These are phyloP conservation scores for Mastomys natalensis DNA, from an alignment of 2,113 vertebrate genomes.

Conservation along the genomic window DNA sequence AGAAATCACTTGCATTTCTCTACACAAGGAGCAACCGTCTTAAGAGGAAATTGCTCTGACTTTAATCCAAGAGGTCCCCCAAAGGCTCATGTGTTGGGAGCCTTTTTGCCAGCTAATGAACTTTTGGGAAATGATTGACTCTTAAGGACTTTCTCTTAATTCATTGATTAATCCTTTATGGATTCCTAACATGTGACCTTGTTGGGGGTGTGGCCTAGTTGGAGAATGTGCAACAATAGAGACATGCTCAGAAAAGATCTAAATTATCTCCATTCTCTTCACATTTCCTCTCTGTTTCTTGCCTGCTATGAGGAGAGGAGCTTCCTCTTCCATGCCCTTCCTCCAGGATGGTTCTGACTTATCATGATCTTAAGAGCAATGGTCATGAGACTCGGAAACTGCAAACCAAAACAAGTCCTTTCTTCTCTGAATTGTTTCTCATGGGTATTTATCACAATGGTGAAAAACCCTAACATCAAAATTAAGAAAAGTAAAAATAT, in stretches of 20 bases:
- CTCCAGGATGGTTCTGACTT: no score
- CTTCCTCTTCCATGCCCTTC: not conserved
- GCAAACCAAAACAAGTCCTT: not conserved
- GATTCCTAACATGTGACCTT: not conserved
- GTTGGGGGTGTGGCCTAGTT: not conserved
- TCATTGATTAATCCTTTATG: not conserved
- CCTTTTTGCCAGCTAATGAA: not conserved
- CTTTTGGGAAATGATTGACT: not conserved
- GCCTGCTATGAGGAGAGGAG: not conserved
- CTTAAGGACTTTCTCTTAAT: not conserved
- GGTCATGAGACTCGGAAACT: not conserved
- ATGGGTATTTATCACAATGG: not conserved
- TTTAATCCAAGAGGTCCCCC: not conserved
- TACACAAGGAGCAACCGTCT: not conserved
- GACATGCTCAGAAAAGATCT: not conserved
- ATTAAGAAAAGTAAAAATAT: slow-evolving; percentile 19
- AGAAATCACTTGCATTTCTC: slow-evolving; percentile 13
- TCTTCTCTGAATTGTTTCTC: not conserved
- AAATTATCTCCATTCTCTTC: not conserved
- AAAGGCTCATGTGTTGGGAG: not conserved
- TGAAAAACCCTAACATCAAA: not conserved
- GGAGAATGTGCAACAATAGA: not conserved
- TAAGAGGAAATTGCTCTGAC: not conserved
- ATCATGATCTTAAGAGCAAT: not conserved
- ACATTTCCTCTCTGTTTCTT: not conserved